A percentile compares a stretch with the other conserved stretches of the same genome.
phyloP scores from a whole-genome alignment of 1,140 invertebrate genomes.

The Neodiprion pinetum region DNA sequence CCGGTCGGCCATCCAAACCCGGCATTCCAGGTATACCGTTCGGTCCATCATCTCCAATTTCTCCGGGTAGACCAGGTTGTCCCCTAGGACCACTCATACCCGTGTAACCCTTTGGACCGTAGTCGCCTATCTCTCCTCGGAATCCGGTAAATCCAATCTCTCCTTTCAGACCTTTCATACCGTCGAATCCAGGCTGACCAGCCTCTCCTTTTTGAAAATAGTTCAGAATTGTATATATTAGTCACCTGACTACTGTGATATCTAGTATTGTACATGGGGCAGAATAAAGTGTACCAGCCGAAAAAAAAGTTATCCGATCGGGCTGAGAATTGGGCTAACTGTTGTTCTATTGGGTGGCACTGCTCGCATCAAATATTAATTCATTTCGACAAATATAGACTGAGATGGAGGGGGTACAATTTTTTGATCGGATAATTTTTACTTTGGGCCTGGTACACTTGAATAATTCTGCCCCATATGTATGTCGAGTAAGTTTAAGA shows the following conservation, averaged over 20 bases:
- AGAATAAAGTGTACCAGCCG: too few relatives aligned
- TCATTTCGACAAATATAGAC: too few relatives aligned
- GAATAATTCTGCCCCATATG: neutral
- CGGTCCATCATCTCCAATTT: conserved; percentile 59
- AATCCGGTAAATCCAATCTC: conserved; percentile 64
- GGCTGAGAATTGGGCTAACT: too few relatives aligned
- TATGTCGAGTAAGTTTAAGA: neutral
- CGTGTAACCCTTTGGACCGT: conserved; percentile 60
- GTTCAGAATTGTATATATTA: conserved; percentile 6
- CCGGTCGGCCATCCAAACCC: conserved; percentile 60
- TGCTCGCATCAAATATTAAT: too few relatives aligned
- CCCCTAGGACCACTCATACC: conserved; percentile 62
- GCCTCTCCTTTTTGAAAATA: conserved; percentile 36
- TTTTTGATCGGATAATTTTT: too few relatives aligned
- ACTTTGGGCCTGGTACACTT: too few relatives aligned
- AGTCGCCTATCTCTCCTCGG: conserved; percentile 66
- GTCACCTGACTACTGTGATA: neutral
- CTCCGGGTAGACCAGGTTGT: conserved; percentile 62
- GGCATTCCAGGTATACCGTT: conserved; percentile 50
- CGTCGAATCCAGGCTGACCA: conserved; percentile 52
- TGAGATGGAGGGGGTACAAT: too few relatives aligned
- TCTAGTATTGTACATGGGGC: too few relatives aligned
- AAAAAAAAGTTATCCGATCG: too few relatives aligned
- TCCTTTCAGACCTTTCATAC: conserved; percentile 61
- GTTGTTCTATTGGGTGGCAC: too few relatives aligned